phyloP scores from a whole-genome alignment of 2,888 invertebrate species.

The Drosophila anomelani region DNA sequence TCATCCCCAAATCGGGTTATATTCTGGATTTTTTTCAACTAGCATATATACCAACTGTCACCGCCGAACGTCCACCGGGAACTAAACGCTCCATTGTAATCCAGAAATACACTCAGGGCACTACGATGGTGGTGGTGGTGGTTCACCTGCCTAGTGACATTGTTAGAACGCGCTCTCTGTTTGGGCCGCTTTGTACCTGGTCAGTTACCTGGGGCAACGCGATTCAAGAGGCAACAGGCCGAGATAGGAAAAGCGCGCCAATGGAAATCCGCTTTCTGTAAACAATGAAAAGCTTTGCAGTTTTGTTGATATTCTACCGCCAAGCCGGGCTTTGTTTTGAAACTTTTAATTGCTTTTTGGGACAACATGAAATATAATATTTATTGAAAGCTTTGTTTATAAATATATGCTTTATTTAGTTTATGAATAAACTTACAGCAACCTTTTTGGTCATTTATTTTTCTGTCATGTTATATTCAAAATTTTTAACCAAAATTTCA shows the following conservation, averaged over 20 bases:
- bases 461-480: not conserved
- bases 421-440: not conserved
- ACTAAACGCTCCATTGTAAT: conserved; percentile 73
- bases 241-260: conserved; percentile 61
- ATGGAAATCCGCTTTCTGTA: conserved; percentile 51
- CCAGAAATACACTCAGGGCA: conserved; percentile 50
- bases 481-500: not conserved
- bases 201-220: conserved; percentile 84
- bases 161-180: conserved; percentile 78
- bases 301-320: conserved; percentile 31
- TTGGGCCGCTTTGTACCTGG: conserved; percentile 81
- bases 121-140: conserved; percentile 33
- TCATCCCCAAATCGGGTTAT: conserved; percentile 5
- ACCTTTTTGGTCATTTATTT: not conserved
- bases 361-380: not conserved
- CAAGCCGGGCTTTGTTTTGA: conserved; percentile 42
- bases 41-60: conserved; percentile 48
- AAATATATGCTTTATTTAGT: not conserved
- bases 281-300: conserved; percentile 55
- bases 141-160: conserved; percentile 17
- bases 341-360: conserved; percentile 8
- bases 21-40: not conserved
- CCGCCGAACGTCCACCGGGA: conserved; percentile 74
- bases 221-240: conserved; percentile 76
- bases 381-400: not conserved